Evolutionary conservation across 1,140 invertebrate species (phyloP).

Genomic region (Melitaea cinxia): DNA sequence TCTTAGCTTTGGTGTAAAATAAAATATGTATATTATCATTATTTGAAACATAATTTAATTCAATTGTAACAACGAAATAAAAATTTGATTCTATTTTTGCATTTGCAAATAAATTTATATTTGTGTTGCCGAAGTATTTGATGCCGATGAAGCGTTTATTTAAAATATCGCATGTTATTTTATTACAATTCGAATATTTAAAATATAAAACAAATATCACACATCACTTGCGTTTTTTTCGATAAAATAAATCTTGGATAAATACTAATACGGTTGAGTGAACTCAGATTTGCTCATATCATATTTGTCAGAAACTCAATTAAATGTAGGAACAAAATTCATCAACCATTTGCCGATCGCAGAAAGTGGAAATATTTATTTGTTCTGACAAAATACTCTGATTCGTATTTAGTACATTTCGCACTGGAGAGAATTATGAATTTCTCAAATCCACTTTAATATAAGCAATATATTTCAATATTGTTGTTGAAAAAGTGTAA

Average conservation of each 20-base stretch:
- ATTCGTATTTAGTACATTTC: conserved; percentile 58
- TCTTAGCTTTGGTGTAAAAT: not conserved
- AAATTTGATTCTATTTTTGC: no score
- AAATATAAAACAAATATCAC: no score
- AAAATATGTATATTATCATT: not conserved
- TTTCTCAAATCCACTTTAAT: conserved; percentile 57
- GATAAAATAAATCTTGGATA: no score
- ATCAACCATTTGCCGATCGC: conserved; percentile 18
- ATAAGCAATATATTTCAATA: not conserved
- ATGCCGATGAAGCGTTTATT: no score
- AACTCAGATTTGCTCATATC: conserved; percentile 23
- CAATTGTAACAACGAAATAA: no score
- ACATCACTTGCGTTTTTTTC: no score
- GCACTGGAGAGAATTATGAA: conserved; percentile 60
- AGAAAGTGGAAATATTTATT: conserved; percentile 42
- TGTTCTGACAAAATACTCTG: conserved; percentile 51
- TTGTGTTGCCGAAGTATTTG: no score
- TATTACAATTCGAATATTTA: no score
- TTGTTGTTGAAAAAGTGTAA: no score
- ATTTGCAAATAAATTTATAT: no score
- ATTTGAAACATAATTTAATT: no score
- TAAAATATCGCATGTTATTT: no score
- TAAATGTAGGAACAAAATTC: conserved; percentile 40
- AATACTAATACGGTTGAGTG: conserved; percentile 17
- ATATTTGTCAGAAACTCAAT: conserved; percentile 35